phyloP scores from a whole-genome alignment of 2,113 vertebrate species.

The Casuarius casuarius region DNA sequence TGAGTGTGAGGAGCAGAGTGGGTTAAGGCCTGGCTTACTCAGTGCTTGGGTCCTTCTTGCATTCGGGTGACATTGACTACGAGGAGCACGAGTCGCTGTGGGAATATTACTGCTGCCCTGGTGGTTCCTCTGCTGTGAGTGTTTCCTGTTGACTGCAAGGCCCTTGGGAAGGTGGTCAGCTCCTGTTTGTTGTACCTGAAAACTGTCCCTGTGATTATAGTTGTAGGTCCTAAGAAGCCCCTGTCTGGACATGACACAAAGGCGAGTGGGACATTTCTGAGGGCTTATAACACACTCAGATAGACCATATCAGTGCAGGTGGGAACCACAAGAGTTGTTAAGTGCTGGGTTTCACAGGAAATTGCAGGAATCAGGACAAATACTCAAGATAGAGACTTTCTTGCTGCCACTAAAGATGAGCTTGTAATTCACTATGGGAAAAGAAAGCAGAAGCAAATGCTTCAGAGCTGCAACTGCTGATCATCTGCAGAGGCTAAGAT shows the following conservation, averaged over 20 bases:
- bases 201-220: neutral
- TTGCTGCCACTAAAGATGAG: neutral
- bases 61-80: neutral
- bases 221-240: neutral
- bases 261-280: neutral
- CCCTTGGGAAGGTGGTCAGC: neutral
- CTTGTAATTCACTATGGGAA: neutral
- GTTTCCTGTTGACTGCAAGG: neutral
- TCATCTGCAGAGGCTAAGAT: neutral
- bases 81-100: neutral
- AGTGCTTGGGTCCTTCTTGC: neutral
- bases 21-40: neutral
- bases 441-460: conserved; percentile 25
- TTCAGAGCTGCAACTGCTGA: neutral
- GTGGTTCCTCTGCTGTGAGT: neutral
- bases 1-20: neutral
- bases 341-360: neutral
- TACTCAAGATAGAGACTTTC: neutral
- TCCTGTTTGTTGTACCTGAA: neutral
- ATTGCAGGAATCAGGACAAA: neutral
- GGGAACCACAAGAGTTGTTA: neutral
- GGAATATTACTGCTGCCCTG: neutral
- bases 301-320: neutral
- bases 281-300: neutral
- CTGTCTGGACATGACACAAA: neutral